phyloP scores from a whole-genome alignment of 30 jellyfish, hydroid and myxozoan species.

The Aurelia sp. region DNA sequence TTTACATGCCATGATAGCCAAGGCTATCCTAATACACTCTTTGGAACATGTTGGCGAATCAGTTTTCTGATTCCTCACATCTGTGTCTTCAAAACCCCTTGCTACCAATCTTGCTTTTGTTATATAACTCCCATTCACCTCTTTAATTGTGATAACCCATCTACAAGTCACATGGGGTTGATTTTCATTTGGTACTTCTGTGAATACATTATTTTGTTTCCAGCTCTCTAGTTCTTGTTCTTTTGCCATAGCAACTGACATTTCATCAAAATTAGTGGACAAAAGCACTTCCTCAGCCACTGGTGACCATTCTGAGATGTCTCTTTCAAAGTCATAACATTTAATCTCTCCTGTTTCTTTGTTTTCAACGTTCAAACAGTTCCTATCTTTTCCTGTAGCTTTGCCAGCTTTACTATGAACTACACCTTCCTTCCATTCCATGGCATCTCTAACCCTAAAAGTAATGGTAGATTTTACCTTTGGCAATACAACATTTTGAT shows the following conservation, averaged over 20 bases:
- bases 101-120: conserved; percentile 51
- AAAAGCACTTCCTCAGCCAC: not conserved
- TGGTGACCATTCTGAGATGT: no score
- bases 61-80: conserved; percentile 18
- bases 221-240: conserved; percentile 25
- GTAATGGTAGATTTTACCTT: conserved; percentile 21
- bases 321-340: no score
- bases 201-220: conserved; percentile 20
- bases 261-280: not conserved
- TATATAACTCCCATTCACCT: not conserved
- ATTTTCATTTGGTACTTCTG: conserved; percentile 41
- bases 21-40: conserved; percentile 24
- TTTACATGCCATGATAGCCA: conserved; percentile 34
- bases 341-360: no score
- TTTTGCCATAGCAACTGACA: conserved; percentile 19
- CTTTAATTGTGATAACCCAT: conserved; percentile 30
- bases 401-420: conserved; percentile 62
- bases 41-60: conserved; percentile 50
- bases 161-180: conserved; percentile 18
- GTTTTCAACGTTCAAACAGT: no score
- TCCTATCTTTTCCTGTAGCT: conserved; percentile 4
- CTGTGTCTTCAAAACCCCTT: conserved; percentile 51
- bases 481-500: no score
- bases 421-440: conserved; percentile 39
- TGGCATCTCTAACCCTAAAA: conserved; percentile 30